Conservation (phyloP, 2,888 invertebrate species). For the Cataglyphis rosenhaueri region DNA sequence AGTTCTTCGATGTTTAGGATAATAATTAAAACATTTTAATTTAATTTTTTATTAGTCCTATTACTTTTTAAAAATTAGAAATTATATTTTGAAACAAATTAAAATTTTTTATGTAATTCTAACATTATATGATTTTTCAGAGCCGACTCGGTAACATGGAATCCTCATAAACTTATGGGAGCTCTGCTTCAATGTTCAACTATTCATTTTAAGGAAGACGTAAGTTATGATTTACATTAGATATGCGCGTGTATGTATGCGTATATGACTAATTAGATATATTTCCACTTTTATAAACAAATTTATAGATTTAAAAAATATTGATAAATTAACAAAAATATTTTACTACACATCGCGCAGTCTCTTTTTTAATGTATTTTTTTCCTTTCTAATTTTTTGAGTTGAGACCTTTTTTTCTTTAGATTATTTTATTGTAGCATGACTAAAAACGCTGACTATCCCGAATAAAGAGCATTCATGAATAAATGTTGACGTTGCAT, state of each 20-base stretch:
- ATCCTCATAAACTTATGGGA: constrained; percentile 99
- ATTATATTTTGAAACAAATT: neutral
- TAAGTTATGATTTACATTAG: constrained; percentile 86
- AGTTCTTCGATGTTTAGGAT: neutral
- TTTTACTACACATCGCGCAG: neutral
- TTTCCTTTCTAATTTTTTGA: neutral
- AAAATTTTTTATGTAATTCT: neutral
- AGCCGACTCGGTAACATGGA: constrained; percentile 99
- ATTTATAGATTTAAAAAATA: neutral
- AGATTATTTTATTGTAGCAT: neutral
- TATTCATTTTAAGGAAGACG: constrained; percentile 98
- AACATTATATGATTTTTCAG: constrained; percentile 86
- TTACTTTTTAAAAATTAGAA: neutral
- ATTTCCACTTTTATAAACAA: neutral
- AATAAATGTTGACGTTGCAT: constrained; percentile 1
- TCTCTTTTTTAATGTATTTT: neutral
- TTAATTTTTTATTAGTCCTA: neutral
- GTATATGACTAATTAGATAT: neutral
- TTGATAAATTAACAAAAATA: neutral
- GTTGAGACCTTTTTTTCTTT: neutral
- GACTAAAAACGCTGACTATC: neutral
- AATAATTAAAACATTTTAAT: neutral
- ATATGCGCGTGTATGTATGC: neutral
- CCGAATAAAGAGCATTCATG: neutral
- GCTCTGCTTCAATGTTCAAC: constrained; percentile 98